Base-by-base conservation (phyloP, 2,113 vertebrate species). In the Notiomystis cincta region DNA sequence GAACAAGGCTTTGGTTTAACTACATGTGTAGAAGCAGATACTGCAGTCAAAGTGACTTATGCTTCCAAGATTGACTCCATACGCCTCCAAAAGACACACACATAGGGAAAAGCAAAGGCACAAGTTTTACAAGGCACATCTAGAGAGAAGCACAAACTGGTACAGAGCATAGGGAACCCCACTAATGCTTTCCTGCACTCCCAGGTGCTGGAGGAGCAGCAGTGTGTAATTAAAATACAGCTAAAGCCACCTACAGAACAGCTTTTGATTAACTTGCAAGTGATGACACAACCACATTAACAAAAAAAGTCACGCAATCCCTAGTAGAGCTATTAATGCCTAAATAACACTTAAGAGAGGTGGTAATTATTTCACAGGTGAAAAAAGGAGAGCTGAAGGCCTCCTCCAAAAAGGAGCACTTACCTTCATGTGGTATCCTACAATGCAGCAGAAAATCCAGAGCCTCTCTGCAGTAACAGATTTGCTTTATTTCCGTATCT, bases 141-240 rank as follows among this genome's bases (percentile, higher is more conserved):
- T 20, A 37, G 33, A 51, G 21, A 85, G 37, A 47, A 40, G 50
- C 22, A 5, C 10, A 58, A 58, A 33, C 30, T 6, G 44, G 3
- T 7, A 4, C 1, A 7, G 1, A 13, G 47, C 44, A 50, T 19
- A 25, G 6, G 10, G 57, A 20, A 6, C 9, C 4, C 35, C 31
- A 51, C 2, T 23, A 22, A 70, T 57, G 65, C 77, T 51, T 67
- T 38, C 77, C 11, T 30, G 20, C 40, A 37, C 48, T 56, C 2
- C 6, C 27, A 47, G n/a, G 40, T 8, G 11, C 67, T 37, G 44
- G 17, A 67, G 25, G 50, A 89, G 21, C 9, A 78, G 48, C 61
- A 48, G 10, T 1, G 13, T 1, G 6, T 13, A n/a, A 69, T 33
- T 35, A 9, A 1, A 53, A 33, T 2, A 35, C 60, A 84, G 25